Evolutionary conservation across 2,113 vertebrate species (phyloP), one percentile per base, ranked within the genome.

Genomic region (Nycticebus coucang): DNA sequence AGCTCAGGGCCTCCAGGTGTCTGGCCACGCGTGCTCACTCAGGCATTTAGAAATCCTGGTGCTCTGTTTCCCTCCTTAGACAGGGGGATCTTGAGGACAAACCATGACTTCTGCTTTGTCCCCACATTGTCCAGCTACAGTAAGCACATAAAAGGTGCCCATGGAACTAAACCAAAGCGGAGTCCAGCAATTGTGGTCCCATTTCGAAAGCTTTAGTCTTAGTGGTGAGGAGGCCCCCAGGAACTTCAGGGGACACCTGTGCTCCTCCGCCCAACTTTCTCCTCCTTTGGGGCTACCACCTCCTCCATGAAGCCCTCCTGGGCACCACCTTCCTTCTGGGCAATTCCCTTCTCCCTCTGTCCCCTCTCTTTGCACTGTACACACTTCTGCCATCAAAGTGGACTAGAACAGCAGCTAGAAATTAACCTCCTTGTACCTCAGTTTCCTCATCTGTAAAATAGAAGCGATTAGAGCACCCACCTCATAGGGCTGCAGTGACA

Each of bases 401-500:
- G 28, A 10, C 37, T 50, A 24, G 30, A 50, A 33, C 4, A 35
- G 4, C 35, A 15, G 57, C 30, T 41, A 69, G 50, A 64, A 59
- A 59, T 26, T 13, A 66, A 53, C n/a, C 26, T 66, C 15, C 17
- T 77, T 0, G 21, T n/a, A 84, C 57, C 88, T 77, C 75, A 1
- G 30, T 18, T n/a, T 89, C 74, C 71, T 41, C 64, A 6, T 33
- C 57, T 89, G 71, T 72, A 69, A 15, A 66, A 11, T 53, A 72
- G 64, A 26, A 26, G 5, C 10, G 12, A 30, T 57, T 17, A 35
- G 4, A 18, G 60, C 2, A 28, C 30, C 17, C 7, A 13, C 59
- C 33, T 60, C n/a, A 0, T 0, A 24, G 53, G 35, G 11, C 0
- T 6, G 21, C 45, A 8, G 7, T 2, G 80, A 66, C 30, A 14